These are phyloP conservation scores for Pseudomyrmex pallidus DNA, from an alignment of 1,140 invertebrate genomes.

Conservation along the genomic window DNA sequence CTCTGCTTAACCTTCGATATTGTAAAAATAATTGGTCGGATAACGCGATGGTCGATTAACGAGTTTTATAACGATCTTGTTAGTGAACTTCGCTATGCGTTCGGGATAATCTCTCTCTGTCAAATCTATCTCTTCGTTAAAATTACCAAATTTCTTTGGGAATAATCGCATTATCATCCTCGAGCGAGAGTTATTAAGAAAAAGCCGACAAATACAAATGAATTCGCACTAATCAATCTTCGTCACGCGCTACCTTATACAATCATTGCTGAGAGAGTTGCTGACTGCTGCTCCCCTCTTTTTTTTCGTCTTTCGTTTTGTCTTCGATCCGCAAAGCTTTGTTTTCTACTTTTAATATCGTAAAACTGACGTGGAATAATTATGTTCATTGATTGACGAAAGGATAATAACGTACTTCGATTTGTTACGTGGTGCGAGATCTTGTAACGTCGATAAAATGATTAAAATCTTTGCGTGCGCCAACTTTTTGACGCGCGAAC, in stretches of 20 bases:
- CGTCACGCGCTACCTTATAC: slow-evolving; percentile 29
- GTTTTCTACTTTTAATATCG: slow-evolving; percentile 22
- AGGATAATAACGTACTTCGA: slow-evolving; percentile 14
- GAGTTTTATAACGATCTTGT: slow-evolving; percentile 54
- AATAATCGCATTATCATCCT: slow-evolving; percentile 44
- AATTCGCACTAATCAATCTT: slow-evolving; percentile 57
- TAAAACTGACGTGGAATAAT: slow-evolving; percentile 49
- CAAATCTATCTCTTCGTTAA: slow-evolving; percentile 41
- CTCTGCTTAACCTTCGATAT: background rate
- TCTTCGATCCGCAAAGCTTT: slow-evolving; percentile 26
- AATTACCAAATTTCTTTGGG: slow-evolving; percentile 35
- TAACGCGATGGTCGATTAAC: slow-evolving; percentile 26
- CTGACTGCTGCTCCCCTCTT: slow-evolving; percentile 12
- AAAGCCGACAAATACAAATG: slow-evolving; percentile 46
- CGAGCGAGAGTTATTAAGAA: slow-evolving; percentile 37
- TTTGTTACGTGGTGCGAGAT: slow-evolving; percentile 19
- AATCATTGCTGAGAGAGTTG: slow-evolving; percentile 26
- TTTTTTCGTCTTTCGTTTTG: background rate
- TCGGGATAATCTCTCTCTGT: slow-evolving; percentile 42
- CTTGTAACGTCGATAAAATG: background rate
- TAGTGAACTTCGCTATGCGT: slow-evolving; percentile 39
- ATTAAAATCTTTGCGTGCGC: slow-evolving; percentile 2
- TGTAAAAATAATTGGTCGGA: slow-evolving; percentile 47
- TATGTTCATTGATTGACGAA: slow-evolving; percentile 42
- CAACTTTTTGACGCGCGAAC: no score